A percentile compares a stretch with the other conserved stretches of the same genome.
Conservation (phyloP, 2,888 invertebrate genomes). For the Axea sp. region DNA sequence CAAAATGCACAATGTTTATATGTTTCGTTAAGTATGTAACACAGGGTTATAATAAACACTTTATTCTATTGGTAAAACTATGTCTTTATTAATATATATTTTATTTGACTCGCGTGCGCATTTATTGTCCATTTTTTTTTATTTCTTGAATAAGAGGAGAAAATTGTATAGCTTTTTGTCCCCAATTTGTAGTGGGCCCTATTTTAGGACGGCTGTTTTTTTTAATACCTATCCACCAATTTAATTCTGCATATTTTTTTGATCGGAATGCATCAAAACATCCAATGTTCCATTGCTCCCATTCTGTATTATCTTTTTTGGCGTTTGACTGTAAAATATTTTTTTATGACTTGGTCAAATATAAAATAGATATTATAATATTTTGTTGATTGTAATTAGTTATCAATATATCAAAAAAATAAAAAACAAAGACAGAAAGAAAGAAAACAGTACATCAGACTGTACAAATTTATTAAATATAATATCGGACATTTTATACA, state of each 20-base stretch:
- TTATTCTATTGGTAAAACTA: slow-evolving; percentile 68
- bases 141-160: slow-evolving; percentile 76
- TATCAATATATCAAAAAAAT: no score
- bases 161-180: slow-evolving; percentile 83
- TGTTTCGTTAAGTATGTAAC: slow-evolving; percentile 69
- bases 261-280: slow-evolving; percentile 82
- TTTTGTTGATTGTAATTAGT: no score
- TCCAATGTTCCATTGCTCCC: slow-evolving; percentile 81
- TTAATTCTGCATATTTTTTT: slow-evolving; percentile 81
- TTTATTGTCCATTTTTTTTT: slow-evolving; percentile 7
- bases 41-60: slow-evolving; percentile 74
- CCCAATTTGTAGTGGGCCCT: slow-evolving; percentile 81
- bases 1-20: slow-evolving; percentile 73
- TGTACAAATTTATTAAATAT: no score
- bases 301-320: slow-evolving; percentile 80
- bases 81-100: not conserved
- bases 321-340: slow-evolving; percentile 75
- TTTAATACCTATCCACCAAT: slow-evolving; percentile 83
- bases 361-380: no score
- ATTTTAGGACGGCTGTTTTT: slow-evolving; percentile 82
- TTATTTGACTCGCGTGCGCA: no score
- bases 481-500: no score
- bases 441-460: no score
- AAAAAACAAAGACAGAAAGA: no score
- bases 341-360: no score